Evolutionary conservation across 2,888 invertebrate species (phyloP), one percentile per base, ranked within the genome.

Genomic region (Stenoptilia bipunctidactyla): DNA sequence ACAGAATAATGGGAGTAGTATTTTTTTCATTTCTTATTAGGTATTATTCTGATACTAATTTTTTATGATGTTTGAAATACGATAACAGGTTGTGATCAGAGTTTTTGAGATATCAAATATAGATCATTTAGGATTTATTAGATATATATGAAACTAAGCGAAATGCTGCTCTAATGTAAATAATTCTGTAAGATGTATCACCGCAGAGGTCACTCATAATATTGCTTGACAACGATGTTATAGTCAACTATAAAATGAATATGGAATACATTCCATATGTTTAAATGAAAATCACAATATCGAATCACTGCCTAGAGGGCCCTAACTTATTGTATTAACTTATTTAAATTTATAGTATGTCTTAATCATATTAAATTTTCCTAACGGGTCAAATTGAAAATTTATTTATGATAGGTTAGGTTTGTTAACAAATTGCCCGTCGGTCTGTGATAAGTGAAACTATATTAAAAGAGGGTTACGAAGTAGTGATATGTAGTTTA

Each of bases 301-400:
- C 34, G 14, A 43, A 43, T 40, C 47, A 49, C 49, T 49, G 49
- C 49, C 49, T 35, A 33, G 12, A 33, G 38, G 44, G 49, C 46
- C 46, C 39, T 44, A 42, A 45, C 41, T 37, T 39, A 41, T 41
- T 42, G 27, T 37, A 38, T 42, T 40, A 43, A 45, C 40, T 42
- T 35, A 44, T 42, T 30, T 34, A 41, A 42, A 27, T 42, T 12
- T 33, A 45, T 38, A 42, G 37, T 42, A 44, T 43, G 42, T 41
- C 35, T 42, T 42, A n/a, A 45, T 34, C 40, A 40, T 45, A 48
- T 46, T 51, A 45, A 45, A 15, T 25, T 13, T 14, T 57, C 67
- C 67, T 69, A 68, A 61, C 48, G 44, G 70, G 69, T 66, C 67
- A 69, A 69, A 68, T 69, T 70, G 66, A 59, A 45, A 53, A 50